A percentile compares a stretch with the other conserved stretches of the same genome.
phyloP scores from a whole-genome alignment of 2,888 invertebrate species.

The Dolichopus griseipennis region DNA sequence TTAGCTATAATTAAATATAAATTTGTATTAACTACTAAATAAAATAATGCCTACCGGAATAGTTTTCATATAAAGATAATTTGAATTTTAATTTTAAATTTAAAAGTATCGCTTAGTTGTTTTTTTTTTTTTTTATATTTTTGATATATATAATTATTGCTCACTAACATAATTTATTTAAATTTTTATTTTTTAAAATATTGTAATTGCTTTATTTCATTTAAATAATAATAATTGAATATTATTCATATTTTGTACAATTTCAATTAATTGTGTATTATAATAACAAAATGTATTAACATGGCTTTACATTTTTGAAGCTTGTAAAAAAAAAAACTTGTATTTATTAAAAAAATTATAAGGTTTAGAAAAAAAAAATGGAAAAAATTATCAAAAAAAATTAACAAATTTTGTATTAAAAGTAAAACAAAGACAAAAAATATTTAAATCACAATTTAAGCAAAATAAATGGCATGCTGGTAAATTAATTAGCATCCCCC shows the following conservation, averaged over 20 bases:
- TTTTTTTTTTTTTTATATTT: background rate
- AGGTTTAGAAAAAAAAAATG: background rate
- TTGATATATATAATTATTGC: background rate
- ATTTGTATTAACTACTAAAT: too few relatives aligned
- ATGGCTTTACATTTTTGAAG: background rate
- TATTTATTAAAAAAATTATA: background rate
- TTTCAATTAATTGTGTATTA: too few relatives aligned
- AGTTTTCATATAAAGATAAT: too few relatives aligned
- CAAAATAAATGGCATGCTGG: constrained; percentile 1
- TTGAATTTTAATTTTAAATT: too few relatives aligned
- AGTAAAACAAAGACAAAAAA: background rate
- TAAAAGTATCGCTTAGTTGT: background rate
- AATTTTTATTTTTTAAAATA: background rate
- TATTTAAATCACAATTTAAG: background rate
- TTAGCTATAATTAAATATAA: too few relatives aligned
- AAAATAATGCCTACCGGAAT: too few relatives aligned
- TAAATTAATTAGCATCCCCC: constrained; percentile 1
- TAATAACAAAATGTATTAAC: background rate
- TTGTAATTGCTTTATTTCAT: too few relatives aligned
- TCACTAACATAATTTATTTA: background rate
- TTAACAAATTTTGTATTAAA: background rate
- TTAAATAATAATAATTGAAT: too few relatives aligned
- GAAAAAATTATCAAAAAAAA: background rate
- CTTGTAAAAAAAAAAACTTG: background rate
- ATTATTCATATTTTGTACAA: too few relatives aligned